These are phyloP conservation scores for Ferrisia virgata DNA, from an alignment of 2,888 invertebrate species.

Conservation along the genomic window DNA sequence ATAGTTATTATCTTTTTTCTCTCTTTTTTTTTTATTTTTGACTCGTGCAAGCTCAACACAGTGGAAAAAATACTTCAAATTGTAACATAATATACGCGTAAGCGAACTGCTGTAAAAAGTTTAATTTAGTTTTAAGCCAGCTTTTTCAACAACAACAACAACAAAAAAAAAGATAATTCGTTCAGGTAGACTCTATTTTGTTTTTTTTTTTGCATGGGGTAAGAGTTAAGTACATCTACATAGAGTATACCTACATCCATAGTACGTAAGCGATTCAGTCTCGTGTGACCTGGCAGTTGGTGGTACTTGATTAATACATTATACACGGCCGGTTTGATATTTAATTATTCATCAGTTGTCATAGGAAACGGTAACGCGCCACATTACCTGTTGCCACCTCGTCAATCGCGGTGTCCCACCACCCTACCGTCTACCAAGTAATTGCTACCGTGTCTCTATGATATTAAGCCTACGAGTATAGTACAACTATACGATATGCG, in stretches of 20 bases:
- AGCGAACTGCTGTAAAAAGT: background rate
- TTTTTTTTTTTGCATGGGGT: background rate
- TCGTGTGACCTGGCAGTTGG: conserved; percentile 12
- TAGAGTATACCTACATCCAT: no score
- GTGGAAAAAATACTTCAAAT: background rate
- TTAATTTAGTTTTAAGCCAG: background rate
- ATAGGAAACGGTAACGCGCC: background rate
- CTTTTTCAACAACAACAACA: background rate
- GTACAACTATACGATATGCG: background rate
- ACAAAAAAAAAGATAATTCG: background rate
- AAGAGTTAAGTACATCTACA: no score
- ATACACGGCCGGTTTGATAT: conserved; percentile 8
- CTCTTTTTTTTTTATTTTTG: no score
- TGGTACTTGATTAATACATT: background rate
- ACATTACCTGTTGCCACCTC: background rate
- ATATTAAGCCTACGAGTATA: no score
- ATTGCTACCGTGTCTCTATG: background rate
- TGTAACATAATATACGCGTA: background rate
- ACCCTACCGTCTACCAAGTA: background rate
- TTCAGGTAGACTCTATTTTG: no score
- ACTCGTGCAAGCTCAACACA: background rate
- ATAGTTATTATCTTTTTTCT: no score
- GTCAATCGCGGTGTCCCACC: background rate
- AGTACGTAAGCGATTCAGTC: background rate
- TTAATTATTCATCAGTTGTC: conserved; percentile 15